Evolutionary conservation across 2,888 invertebrate species (phyloP).

Genomic region (Zygothrica quintamaculata): DNA sequence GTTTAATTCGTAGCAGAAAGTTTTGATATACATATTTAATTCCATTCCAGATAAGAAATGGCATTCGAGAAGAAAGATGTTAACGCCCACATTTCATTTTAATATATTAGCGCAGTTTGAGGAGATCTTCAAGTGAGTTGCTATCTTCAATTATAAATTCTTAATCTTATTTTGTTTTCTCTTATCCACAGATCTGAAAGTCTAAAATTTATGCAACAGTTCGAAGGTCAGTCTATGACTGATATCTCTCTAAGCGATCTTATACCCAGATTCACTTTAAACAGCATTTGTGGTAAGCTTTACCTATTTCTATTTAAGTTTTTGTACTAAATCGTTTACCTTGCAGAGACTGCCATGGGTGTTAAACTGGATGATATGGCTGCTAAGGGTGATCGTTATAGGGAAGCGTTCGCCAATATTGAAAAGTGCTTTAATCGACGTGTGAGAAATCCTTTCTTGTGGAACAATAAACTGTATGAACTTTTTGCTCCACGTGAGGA

Average conservation of each 20-base stretch:
- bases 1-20: too few species aligned
- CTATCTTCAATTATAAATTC: fast-evolving
- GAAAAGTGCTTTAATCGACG: conserved; percentile 70
- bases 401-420: conserved; percentile 66
- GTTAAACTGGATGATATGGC: conserved; percentile 75
- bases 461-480: conserved; percentile 54
- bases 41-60: conserved; percentile 70
- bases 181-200: conserved; percentile 69
- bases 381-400: conserved; percentile 72
- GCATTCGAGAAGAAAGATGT: conserved; percentile 77
- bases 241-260: conserved; percentile 66
- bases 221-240: conserved; percentile 42
- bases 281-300: conserved; percentile 76
- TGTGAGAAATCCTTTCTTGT: conserved; percentile 65
- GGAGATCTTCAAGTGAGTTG: conserved; percentile 77
- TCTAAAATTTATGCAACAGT: conserved; percentile 66
- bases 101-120: conserved; percentile 77
- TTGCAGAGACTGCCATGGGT: conserved; percentile 79
- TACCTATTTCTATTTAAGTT: too few species aligned
- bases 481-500: conserved; percentile 53
- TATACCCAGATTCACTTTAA: conserved; percentile 79
- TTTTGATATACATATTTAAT: background rate
- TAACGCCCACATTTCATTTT: conserved; percentile 81
- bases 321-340: too few species aligned
- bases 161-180: background rate